Conservation (phyloP, 2,113 vertebrate genomes). For the Anser brachyrhynchus region DNA sequence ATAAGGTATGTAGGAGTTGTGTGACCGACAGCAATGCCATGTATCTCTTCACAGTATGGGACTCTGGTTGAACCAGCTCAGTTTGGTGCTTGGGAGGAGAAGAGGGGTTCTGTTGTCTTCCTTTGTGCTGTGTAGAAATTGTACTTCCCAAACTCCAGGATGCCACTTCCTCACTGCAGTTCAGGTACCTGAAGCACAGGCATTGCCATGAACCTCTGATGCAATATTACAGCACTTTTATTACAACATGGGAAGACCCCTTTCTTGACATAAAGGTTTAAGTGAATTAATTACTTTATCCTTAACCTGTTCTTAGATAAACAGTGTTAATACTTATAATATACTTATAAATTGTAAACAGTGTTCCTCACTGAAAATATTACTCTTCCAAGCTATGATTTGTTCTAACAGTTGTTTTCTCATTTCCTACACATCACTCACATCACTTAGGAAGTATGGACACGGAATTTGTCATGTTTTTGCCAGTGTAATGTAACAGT, state of each 20-base stretch:
- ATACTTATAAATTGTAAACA: too few species aligned
- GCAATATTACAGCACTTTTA: not conserved
- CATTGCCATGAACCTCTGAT: not conserved
- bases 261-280: not conserved
- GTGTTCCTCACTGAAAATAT: not conserved
- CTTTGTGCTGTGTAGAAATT: not conserved
- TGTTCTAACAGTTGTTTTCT: not conserved
- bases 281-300: not conserved
- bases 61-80: not conserved
- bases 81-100: not conserved
- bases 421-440: not conserved
- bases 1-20: not conserved
- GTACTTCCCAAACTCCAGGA: not conserved
- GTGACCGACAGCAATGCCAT: not conserved
- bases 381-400: not conserved
- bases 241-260: not conserved
- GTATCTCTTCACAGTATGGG: too few species aligned
- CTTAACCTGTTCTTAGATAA: not conserved
- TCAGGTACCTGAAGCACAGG: not conserved
- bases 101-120: not conserved
- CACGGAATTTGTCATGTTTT: not conserved
- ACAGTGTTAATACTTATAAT: not conserved
- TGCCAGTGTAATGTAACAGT: not conserved
- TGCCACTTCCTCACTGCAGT: not conserved
- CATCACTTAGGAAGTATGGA: not conserved